These are phyloP conservation scores for Gnathonemus longibarbis DNA, from an alignment of 2,113 vertebrate genomes.

Conservation along the genomic window DNA sequence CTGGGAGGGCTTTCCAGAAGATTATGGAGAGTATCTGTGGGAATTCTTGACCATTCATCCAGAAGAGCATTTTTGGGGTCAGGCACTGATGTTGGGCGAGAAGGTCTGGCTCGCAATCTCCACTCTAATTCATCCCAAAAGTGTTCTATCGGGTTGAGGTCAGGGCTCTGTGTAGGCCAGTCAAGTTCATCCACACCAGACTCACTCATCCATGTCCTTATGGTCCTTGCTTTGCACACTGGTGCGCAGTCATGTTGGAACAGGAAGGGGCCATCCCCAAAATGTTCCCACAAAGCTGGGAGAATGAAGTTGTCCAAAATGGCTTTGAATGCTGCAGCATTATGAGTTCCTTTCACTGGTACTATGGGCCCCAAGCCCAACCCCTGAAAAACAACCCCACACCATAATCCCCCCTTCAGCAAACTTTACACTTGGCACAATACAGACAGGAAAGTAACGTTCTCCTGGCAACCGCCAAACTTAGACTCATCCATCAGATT, in stretches of 20 bases:
- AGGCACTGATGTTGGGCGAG: background rate
- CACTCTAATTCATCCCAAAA: background rate
- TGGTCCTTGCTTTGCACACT: background rate
- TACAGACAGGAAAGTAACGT: too few relatives aligned
- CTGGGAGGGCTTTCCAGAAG: background rate
- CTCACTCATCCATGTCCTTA: too few relatives aligned
- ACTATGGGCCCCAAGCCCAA: background rate
- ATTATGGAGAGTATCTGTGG: background rate
- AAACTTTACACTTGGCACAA: too few relatives aligned
- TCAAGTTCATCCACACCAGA: background rate
- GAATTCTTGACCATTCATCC: background rate
- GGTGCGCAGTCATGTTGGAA: too few relatives aligned
- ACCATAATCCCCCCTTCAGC: too few relatives aligned
- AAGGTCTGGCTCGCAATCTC: background rate
- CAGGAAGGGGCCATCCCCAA: too few relatives aligned
- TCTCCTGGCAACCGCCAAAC: too few relatives aligned
- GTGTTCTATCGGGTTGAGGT: background rate
- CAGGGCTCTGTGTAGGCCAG: background rate
- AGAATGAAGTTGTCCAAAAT: too few relatives aligned
- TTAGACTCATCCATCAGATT: background rate
- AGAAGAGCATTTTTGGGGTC: background rate
- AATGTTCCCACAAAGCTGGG: too few relatives aligned
- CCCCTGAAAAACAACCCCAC: too few relatives aligned
- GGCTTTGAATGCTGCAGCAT: too few relatives aligned
- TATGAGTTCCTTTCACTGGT: too few relatives aligned